These are phyloP conservation scores for Neoaliturus tenellus DNA, from an alignment of 2,888 invertebrate genomes.

Conservation along the genomic window DNA sequence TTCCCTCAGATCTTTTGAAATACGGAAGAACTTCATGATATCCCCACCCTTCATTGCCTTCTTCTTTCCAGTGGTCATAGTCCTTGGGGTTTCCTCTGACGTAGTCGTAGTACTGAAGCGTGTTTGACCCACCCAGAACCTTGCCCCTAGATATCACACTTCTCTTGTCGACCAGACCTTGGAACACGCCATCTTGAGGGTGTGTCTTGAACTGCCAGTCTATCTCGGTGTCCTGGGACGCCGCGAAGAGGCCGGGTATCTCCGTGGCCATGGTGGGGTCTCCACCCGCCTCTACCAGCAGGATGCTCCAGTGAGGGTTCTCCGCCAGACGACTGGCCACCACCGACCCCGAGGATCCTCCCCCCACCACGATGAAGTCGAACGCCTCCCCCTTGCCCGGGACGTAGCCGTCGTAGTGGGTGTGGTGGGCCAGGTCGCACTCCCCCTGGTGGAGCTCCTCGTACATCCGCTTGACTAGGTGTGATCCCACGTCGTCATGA, in stretches of 20 bases:
- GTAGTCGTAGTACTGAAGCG: slow-evolving; percentile 42
- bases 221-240: slow-evolving; percentile 89
- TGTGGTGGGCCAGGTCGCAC: slow-evolving; percentile 33
- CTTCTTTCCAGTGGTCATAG: slow-evolving; percentile 40
- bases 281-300: slow-evolving; percentile 86
- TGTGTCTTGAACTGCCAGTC: slow-evolving; percentile 94
- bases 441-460: slow-evolving; percentile 44
- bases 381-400: slow-evolving; percentile 67
- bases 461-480: slow-evolving; percentile 15
- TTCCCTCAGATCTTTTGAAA: slow-evolving; percentile 46
- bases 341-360: slow-evolving; percentile 85
- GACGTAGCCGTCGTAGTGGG: slow-evolving; percentile 60
- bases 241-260: slow-evolving; percentile 78
- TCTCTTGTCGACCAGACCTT: slow-evolving; percentile 79
- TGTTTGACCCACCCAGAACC: slow-evolving; percentile 41
- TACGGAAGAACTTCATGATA: slow-evolving; percentile 37
- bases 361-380: slow-evolving; percentile 91
- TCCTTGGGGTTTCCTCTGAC: slow-evolving; percentile 43
- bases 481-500: background rate
- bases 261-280: slow-evolving; percentile 89
- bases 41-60: slow-evolving; percentile 49
- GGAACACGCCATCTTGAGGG: slow-evolving; percentile 86
- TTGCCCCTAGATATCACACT: slow-evolving; percentile 22
- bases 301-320: slow-evolving; percentile 82
- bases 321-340: slow-evolving; percentile 84